Base-by-base conservation (phyloP, 2,797 vertebrate species). In the Sylvia borin region DNA sequence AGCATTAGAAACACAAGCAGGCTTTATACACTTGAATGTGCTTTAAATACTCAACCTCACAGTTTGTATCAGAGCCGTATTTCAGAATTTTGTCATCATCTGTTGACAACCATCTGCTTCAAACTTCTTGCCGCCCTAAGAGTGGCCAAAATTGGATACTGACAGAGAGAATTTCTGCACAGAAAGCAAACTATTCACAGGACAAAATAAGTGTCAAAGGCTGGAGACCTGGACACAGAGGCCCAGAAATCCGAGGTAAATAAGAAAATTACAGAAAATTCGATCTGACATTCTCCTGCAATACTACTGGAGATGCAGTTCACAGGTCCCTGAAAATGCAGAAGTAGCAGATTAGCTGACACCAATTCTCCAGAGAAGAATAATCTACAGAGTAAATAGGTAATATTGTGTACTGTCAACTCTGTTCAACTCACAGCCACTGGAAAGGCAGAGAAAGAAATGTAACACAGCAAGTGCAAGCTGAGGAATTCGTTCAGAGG, bases 91-190 rank as follows among this genome's bases (percentile, higher is more conserved):
- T 50, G 31, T 36, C 78, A 92, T 81, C 70, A 71, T 71, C 86
- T 91, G 72, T 82, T 95, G 83, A 92, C 77, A 92, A 42, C 93
- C 79, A 95, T 88, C 90, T 93, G 90, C 91, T 93, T 91, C 65
- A 65, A 68, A 66, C 81, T 89, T 70, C 80, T 82, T 27, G 55
- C 27, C 1, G 13, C 64, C 60, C 57, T 68, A 71, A 38, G 55
- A 68, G 42, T 22, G 62, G 31, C 58, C 92, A 75, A 87, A 96
- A 95, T 78, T 75, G 60, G 54, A 29, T 88, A 81, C 5, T 51
- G 64, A 93, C 47, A 57, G 53, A 87, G 55, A 82, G 42, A n/a
- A 78, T 61, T 90, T 93, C 58, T 83, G 62, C 79, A 88, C 20
- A 60, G 88, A 93, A 68, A 95, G 26, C 22, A 80, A 95, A 87